A percentile compares a stretch with the other conserved stretches of the same genome.
These are phyloP conservation scores for Oscheius myriophilus DNA, from an alignment of 2,888 invertebrate genomes.

Conservation along the genomic window DNA sequence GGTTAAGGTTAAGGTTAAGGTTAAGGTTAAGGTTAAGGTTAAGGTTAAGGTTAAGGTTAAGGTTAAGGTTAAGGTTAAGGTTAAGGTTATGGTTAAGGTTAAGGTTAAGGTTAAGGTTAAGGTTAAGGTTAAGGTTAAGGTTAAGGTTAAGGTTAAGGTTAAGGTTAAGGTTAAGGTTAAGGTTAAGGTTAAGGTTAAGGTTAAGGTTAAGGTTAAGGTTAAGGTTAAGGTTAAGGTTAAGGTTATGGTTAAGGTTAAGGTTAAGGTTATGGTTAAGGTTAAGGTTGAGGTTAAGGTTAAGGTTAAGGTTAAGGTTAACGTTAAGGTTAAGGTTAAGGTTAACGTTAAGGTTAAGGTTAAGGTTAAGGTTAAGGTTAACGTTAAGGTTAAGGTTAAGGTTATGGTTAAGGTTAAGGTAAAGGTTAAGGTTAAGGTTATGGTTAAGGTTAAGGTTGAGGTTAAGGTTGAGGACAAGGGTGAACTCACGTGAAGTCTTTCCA, in stretches of 20 bases:
- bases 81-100: not conserved
- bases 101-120: not conserved
- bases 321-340: not conserved
- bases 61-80: not conserved
- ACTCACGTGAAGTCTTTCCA: too few relatives aligned
- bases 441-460: not conserved
- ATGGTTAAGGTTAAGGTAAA: not conserved
- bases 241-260: not conserved
- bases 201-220: not conserved
- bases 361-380: not conserved
- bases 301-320: not conserved
- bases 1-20: not conserved
- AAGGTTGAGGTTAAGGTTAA: not conserved
- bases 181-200: not conserved
- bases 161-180: not conserved
- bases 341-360: not conserved
- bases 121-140: not conserved
- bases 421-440: not conserved
- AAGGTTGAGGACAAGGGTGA: too few relatives aligned
- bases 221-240: not conserved
- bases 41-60: not conserved
- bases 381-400: not conserved
- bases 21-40: not conserved
- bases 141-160: not conserved
- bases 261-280: not conserved